A percentile compares a stretch with the other conserved stretches of the same genome.
Conservation (phyloP, 2,797 vertebrate species). For the Mallotus villosus region DNA sequence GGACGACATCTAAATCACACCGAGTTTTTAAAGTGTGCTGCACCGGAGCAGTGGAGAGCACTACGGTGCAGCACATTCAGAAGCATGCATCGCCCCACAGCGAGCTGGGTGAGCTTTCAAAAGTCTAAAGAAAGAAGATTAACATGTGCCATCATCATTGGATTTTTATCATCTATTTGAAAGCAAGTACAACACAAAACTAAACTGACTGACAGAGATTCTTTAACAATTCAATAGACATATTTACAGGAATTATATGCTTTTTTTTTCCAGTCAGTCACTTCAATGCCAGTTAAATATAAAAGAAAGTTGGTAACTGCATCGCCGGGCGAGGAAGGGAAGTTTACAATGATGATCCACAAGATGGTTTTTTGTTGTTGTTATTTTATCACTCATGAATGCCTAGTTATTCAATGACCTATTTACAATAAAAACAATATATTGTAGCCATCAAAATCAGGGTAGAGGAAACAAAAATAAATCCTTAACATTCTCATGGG, state of each 20-base stretch:
- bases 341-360: slow-evolving; percentile 42
- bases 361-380: slow-evolving; percentile 36
- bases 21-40: slow-evolving; percentile 65
- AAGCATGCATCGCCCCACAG: slow-evolving; percentile 70
- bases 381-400: slow-evolving; percentile 35
- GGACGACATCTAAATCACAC: slow-evolving; percentile 62
- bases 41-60: slow-evolving; percentile 50
- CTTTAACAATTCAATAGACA: slow-evolving; percentile 58
- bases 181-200: slow-evolving; percentile 49
- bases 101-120: slow-evolving; percentile 51
- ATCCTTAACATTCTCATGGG: slow-evolving; percentile 50
- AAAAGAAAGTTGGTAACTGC: slow-evolving; percentile 48
- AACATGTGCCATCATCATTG: slow-evolving; percentile 22
- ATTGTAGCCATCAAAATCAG: slow-evolving; percentile 44
- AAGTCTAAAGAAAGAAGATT: slow-evolving; percentile 22
- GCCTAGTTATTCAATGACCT: slow-evolving; percentile 60
- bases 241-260: slow-evolving; percentile 70
- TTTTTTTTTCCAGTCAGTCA: slow-evolving; percentile 36
- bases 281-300: slow-evolving; percentile 63
- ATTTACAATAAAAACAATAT: slow-evolving; percentile 76
- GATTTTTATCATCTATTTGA: slow-evolving; percentile 24
- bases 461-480: slow-evolving; percentile 22
- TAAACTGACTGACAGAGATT: slow-evolving; percentile 56
- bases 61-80: slow-evolving; percentile 68
- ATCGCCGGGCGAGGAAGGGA: slow-evolving; percentile 33